These are phyloP conservation scores for Sarcoramphus papa DNA, from an alignment of 2,797 vertebrate species.

Conservation along the genomic window DNA sequence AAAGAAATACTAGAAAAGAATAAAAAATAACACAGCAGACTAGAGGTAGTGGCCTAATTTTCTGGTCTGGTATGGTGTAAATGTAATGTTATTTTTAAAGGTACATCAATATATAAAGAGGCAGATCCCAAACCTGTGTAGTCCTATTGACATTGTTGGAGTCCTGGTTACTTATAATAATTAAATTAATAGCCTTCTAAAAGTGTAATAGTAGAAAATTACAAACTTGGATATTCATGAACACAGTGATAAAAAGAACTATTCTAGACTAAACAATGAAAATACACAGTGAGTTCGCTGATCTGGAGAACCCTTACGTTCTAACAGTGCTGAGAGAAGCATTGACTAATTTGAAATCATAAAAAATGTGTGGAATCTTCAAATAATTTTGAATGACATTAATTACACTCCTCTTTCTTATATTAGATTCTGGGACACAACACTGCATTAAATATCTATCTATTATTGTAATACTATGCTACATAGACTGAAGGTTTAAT, in stretches of 20 bases:
- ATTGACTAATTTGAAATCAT: background rate
- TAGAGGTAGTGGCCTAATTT: background rate
- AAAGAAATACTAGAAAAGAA: background rate
- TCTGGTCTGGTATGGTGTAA: background rate
- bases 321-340: background rate
- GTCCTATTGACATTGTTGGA: background rate
- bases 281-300: accelerated
- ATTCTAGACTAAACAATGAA: background rate
- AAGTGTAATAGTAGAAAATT: background rate
- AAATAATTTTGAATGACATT: background rate
- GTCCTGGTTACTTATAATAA: background rate
- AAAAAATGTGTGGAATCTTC: background rate
- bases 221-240: background rate
- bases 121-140: background rate
- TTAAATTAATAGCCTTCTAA: background rate
- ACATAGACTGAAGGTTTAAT: background rate
- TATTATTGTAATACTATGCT: background rate
- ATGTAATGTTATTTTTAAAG: background rate
- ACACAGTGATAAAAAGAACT: background rate
- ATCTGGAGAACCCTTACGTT: background rate
- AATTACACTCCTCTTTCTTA: background rate
- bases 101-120: background rate
- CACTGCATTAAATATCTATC: background rate
- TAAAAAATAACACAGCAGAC: background rate
- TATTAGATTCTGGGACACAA: background rate